phyloP scores from a whole-genome alignment of 2,797 vertebrate species.

The Halcyon badia region DNA sequence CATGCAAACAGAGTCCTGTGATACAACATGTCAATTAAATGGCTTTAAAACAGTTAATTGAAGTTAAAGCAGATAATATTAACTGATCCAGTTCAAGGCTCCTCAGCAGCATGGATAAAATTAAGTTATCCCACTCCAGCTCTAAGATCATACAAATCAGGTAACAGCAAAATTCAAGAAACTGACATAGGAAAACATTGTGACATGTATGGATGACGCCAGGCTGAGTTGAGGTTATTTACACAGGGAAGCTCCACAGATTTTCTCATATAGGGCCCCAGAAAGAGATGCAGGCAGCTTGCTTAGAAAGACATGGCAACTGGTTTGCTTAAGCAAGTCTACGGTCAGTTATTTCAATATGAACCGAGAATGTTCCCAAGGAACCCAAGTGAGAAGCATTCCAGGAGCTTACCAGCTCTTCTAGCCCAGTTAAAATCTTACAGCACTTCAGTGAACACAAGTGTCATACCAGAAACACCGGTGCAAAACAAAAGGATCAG shows the following conservation, averaged over 20 bases:
- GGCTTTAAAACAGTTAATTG: not conserved
- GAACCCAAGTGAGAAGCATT: not conserved
- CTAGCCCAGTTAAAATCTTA: not conserved
- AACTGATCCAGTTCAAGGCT: not conserved
- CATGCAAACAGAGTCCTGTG: not conserved
- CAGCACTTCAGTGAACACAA: not conserved
- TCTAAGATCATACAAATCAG: not conserved
- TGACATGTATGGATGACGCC: not conserved
- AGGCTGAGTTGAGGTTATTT: not conserved
- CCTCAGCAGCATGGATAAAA: not conserved
- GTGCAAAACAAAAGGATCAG: not conserved
- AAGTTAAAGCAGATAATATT: not conserved
- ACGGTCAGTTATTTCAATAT: not conserved
- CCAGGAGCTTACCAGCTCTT: not conserved
- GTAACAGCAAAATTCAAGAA: not conserved
- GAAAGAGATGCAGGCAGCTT: not conserved
- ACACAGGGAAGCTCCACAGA: not conserved
- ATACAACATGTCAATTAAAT: not conserved
- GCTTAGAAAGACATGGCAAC: not conserved
- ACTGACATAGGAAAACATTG: not conserved
- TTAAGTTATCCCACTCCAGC: not conserved
- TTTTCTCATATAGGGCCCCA: not conserved
- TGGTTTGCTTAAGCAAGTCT: not conserved
- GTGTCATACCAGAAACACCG: not conserved
- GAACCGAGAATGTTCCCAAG: not conserved